Evolutionary conservation across 2,797 vertebrate genomes (phyloP).

Genomic region (Percopsis omiscomaycus): DNA sequence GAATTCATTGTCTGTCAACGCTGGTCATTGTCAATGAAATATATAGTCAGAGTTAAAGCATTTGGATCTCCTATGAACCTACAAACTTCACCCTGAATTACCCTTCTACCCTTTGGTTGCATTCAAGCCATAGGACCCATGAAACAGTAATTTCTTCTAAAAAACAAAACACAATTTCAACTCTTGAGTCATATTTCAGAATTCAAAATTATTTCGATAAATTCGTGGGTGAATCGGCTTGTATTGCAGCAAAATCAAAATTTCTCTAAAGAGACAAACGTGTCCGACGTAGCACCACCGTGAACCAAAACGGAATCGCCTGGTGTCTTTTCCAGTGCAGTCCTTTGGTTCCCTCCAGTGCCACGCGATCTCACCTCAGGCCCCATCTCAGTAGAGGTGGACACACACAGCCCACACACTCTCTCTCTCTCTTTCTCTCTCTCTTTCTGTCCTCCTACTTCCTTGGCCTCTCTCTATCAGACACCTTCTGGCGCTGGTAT

Average conservation of each 20-base stretch:
- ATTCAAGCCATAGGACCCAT: constrained; percentile 22
- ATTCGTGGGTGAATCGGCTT: no score
- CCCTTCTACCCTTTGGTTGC: constrained; percentile 9
- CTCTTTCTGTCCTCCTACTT: not conserved
- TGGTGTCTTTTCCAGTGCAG: constrained; percentile 43
- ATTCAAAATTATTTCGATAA: not conserved
- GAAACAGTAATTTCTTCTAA: not conserved
- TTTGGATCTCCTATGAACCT: constrained; percentile 4
- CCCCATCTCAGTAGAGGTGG: constrained; percentile 24
- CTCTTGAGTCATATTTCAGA: not conserved
- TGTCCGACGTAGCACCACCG: constrained; percentile 8
- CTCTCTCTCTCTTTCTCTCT: not conserved
- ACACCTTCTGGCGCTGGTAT: not conserved
- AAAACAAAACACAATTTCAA: not conserved
- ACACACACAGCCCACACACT: constrained; percentile 15
- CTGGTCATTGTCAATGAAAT: constrained; percentile 24
- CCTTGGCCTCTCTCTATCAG: not conserved
- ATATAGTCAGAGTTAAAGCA: constrained; percentile 7
- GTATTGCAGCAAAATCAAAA: not conserved
- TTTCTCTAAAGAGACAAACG: constrained; percentile 12
- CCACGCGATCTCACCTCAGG: constrained; percentile 52
- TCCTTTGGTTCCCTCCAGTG: constrained; percentile 45
- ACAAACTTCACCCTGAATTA: not conserved
- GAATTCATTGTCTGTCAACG: constrained; percentile 40
- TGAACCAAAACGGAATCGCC: not conserved